Evolutionary conservation across 2,888 invertebrate genomes (phyloP).

Genomic region (Drymonia ruficornis): DNA sequence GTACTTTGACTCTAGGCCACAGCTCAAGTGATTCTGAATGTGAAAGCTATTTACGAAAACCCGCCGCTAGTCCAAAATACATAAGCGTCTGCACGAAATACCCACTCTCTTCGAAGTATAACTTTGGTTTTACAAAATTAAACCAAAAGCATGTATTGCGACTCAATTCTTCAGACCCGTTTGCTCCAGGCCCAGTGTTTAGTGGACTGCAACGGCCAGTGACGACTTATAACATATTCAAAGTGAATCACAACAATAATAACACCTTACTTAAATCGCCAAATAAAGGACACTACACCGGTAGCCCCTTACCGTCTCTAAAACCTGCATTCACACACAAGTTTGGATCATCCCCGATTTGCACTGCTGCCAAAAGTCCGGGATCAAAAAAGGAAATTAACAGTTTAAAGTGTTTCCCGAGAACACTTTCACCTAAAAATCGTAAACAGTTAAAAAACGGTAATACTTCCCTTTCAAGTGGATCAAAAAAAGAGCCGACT

Average conservation of each 20-base stretch:
- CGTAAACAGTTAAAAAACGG: conserved; percentile 61
- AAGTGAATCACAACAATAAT: conserved; percentile 76
- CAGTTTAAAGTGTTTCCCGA: conserved; percentile 53
- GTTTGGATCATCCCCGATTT: conserved; percentile 76
- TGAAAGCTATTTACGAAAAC: conserved; percentile 71
- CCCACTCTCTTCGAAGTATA: conserved; percentile 68
- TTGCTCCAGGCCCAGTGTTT: conserved; percentile 81
- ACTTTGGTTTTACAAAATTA: conserved; percentile 70
- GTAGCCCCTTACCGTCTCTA: conserved; percentile 66
- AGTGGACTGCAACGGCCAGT: conserved; percentile 76
- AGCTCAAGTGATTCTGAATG: conserved; percentile 83
- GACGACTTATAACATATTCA: conserved; percentile 75
- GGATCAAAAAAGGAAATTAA: conserved; percentile 62
- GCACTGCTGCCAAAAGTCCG: conserved; percentile 52
- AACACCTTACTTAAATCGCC: conserved; percentile 74
- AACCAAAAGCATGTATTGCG: conserved; percentile 66
- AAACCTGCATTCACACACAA: conserved; percentile 78
- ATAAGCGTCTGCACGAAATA: conserved; percentile 76
- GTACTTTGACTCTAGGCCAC: conserved; percentile 84
- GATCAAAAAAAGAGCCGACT: conserved; percentile 63
- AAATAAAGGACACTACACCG: conserved; percentile 57
- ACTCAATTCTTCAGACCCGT: conserved; percentile 72
- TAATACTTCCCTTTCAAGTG: conserved; percentile 45
- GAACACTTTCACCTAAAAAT: conserved; percentile 67
- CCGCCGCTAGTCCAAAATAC: conserved; percentile 75